Evolutionary conservation across 1,140 invertebrate species (phyloP).

Genomic region (Drosophila pandora): DNA sequence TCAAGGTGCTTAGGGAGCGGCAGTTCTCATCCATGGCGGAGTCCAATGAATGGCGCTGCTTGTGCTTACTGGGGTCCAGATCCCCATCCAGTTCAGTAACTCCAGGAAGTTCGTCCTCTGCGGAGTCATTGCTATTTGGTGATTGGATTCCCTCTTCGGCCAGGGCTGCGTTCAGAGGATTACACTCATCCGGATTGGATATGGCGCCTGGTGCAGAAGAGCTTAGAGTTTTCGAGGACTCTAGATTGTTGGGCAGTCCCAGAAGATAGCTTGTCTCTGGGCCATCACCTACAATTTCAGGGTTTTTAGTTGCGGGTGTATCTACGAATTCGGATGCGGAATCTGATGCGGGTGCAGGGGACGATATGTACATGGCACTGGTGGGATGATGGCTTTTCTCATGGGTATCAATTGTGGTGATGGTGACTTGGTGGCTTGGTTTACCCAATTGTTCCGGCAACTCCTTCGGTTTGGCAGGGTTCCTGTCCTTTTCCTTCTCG

Average conservation of each 20-base stretch:
- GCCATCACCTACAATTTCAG: conserved; percentile 69
- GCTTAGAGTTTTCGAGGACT: conserved; percentile 89
- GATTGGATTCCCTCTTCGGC: conserved; percentile 8
- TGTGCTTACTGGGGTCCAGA: conserved; percentile 35
- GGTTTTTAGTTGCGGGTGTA: conserved; percentile 36
- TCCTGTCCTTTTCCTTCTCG: conserved; percentile 44
- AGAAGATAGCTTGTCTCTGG: conserved; percentile 69
- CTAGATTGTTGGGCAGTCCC: conserved; percentile 85
- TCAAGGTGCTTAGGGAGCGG: conserved; percentile 91
- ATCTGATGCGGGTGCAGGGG: conserved; percentile 40
- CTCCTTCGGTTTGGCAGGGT: conserved; percentile 34
- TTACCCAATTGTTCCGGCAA: conserved; percentile 62
- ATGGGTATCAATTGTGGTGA: conserved; percentile 55
- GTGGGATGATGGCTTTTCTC: conserved; percentile 53
- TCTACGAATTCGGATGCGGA: conserved; percentile 33
- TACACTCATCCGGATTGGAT: conserved; percentile 87
- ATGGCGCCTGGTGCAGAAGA: conserved; percentile 94
- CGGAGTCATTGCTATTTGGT: conserved; percentile 11
- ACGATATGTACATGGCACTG: conserved; percentile 64
- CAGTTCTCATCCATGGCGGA: conserved; percentile 88
- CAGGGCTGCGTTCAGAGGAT: conserved; percentile 18
- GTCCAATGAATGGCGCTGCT: conserved; percentile 79
- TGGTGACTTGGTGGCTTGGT: conserved; percentile 54
- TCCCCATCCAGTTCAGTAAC: conserved; percentile 26
- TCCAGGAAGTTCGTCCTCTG: neutral